Evolutionary conservation across 35 echinoderm and acorn worm genomes (phyloP), one percentile per base, ranked within the genome.

Genomic region (Apostichopus japonicus): DNA sequence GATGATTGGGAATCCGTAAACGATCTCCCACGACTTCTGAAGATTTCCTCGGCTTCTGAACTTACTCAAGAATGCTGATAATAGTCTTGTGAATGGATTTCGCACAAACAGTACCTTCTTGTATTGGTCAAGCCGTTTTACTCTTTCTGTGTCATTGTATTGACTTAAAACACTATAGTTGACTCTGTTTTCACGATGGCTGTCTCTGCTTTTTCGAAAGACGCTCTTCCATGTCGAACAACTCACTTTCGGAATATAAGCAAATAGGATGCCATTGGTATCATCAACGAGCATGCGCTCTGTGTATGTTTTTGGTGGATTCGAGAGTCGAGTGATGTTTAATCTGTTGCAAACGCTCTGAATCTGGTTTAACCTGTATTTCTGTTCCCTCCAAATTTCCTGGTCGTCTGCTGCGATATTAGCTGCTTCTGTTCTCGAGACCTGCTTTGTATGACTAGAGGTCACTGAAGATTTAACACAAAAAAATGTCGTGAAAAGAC

Each of bases 21-120:
- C 81, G 4, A 13, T 19, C 56, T 96, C 95, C 95, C 95, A 96
- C 1, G 33, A 53, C 16, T 25, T 57, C 54, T 94, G 93, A 17
- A 92, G 17, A 15, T 55, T 15, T 22, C 27, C 19, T 17, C 54
- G 14, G 33, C 90, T 94, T 27, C 84, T 56, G 27, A 96, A 92
- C 80, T 96, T 96, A 67, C 93, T 96, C 77, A 96, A 84, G 65
- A 92, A 96, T 1, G 83, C 84, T 56, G 95, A 96, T 14, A 96
- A 78, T 22, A 96, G 15, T 6, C 95, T 72, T 16, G 80, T 86
- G 51, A 96, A 59, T 6, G 95, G 95, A 57, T 96, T 89, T 73
- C 95, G 93, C 19, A 94, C 95, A 79, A 96, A 96, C 33, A 96
- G 23, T 5, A 93, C 93, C 82, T 96, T 96, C 13, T 83, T 76